Evolutionary conservation across 2,797 vertebrate genomes (phyloP).

Genomic region (Hephaestus fuliginosus): DNA sequence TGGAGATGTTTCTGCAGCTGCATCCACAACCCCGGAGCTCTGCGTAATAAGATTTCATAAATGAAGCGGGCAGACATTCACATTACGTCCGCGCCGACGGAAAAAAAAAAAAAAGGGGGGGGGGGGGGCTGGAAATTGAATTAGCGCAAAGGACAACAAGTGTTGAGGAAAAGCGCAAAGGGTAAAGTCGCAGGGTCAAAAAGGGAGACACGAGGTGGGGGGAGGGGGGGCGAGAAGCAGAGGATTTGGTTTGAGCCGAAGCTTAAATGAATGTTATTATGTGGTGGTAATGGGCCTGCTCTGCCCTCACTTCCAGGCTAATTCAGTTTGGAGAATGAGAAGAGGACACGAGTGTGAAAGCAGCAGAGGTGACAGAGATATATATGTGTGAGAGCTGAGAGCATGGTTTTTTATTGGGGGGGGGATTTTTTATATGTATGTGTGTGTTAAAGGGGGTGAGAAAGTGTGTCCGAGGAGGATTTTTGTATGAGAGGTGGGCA

Average conservation of each 20-base stretch:
- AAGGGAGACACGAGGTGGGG: neutral
- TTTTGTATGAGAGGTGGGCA: neutral
- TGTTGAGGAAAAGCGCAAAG: constrained; percentile 6
- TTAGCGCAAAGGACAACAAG: constrained; percentile 21
- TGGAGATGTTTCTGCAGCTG: neutral
- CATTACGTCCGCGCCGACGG: neutral
- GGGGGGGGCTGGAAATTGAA: neutral
- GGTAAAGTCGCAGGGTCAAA: constrained; percentile 23
- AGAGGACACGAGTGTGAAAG: constrained; percentile 51
- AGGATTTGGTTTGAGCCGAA: constrained; percentile 40
- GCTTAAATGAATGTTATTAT: constrained; percentile 57
- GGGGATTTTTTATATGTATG: neutral
- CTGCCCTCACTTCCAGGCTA: constrained; percentile 53
- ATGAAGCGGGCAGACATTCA: neutral
- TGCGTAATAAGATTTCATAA: neutral
- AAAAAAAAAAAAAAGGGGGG: neutral
- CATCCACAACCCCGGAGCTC: neutral
- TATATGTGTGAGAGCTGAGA: neutral
- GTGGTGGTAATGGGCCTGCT: constrained; percentile 53
- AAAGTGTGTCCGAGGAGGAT: constrained; percentile 5
- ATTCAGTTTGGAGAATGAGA: constrained; percentile 50
- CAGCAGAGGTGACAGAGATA: constrained; percentile 28
- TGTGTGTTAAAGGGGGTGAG: neutral
- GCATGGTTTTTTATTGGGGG: no score
- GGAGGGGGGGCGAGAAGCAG: neutral